Conservation (phyloP, 2,797 vertebrate genomes). For the Pseudochirops corinnae region DNA sequence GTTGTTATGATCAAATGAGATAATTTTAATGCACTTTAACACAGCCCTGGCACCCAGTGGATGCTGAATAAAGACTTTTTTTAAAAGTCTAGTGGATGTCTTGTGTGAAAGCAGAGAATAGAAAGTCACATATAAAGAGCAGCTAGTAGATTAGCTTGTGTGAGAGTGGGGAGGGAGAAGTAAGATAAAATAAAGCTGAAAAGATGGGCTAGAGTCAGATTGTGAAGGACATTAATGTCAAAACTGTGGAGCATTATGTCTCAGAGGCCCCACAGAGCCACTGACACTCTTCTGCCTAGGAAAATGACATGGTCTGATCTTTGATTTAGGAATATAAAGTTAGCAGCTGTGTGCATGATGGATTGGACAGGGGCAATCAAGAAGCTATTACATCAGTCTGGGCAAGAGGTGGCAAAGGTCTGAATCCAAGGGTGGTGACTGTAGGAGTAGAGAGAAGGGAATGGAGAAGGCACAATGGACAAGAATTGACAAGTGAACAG, state of each 20-base stretch:
- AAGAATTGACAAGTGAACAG: background rate
- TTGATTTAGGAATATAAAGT: background rate
- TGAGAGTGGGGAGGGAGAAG: background rate
- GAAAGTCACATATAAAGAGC: background rate
- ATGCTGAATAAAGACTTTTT: background rate
- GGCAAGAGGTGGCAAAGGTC: background rate
- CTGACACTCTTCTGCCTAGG: background rate
- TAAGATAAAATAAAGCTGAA: background rate
- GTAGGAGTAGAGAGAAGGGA: background rate
- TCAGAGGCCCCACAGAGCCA: background rate
- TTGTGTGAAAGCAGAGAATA: background rate
- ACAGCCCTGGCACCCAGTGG: rapidly evolving
- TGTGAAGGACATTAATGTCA: background rate
- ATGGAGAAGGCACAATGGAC: background rate
- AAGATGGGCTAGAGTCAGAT: background rate
- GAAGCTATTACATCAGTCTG: background rate
- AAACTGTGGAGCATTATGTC: background rate
- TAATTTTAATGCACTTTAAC: background rate
- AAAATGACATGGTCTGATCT: background rate
- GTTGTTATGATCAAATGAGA: background rate
- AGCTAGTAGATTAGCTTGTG: background rate
- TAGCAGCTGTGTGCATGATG: background rate
- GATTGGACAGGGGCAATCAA: background rate
- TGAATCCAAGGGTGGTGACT: background rate
- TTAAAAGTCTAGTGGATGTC: background rate